Evolutionary conservation across 2,113 vertebrate species (phyloP).

Genomic region (Plestiodon gilberti): DNA sequence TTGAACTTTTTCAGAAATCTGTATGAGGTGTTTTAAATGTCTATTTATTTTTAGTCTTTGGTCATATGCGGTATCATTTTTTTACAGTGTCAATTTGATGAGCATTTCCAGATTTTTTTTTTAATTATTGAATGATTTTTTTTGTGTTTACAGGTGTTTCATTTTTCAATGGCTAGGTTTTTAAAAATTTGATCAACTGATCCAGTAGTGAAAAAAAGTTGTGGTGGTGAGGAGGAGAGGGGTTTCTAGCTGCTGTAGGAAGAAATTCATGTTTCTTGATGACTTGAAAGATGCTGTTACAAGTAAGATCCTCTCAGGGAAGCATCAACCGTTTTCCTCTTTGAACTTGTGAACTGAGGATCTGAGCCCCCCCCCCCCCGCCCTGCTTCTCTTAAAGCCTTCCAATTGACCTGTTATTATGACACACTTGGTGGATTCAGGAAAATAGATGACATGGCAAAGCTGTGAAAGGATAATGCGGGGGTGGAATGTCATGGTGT

Average conservation of each 20-base stretch:
- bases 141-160: not conserved
- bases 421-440: not conserved
- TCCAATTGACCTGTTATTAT: not conserved
- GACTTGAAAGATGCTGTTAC: not conserved
- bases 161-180: not conserved
- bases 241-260: not conserved
- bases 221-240: not conserved
- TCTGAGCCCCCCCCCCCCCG: not conserved
- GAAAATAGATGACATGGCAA: too few relatives aligned
- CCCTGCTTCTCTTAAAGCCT: not conserved
- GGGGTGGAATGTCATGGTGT: too few relatives aligned
- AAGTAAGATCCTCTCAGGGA: not conserved
- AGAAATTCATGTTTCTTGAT: not conserved
- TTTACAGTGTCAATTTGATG: not conserved
- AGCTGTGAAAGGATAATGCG: too few relatives aligned
- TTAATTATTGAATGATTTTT: not conserved
- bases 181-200: not conserved
- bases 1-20: not conserved
- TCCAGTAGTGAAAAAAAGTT: not conserved
- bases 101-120: too few relatives aligned
- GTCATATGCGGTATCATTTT: too few relatives aligned
- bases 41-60: too few relatives aligned
- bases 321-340: not conserved
- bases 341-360: not conserved
- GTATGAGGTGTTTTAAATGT: not conserved